Evolutionary conservation across 2,888 invertebrate species (phyloP).

Genomic region (Pristionchus maxplancki): DNA sequence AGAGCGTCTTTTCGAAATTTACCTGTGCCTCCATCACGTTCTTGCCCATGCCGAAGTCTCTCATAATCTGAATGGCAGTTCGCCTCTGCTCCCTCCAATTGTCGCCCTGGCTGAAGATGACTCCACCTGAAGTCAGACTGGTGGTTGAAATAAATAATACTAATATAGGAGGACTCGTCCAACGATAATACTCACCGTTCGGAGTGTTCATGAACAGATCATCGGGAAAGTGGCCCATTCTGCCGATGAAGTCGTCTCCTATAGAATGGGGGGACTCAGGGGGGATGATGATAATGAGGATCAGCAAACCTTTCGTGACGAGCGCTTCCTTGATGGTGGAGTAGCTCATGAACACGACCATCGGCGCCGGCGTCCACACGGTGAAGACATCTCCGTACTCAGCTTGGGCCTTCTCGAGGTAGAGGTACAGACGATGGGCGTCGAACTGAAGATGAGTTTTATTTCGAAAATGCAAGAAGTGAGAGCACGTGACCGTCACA

Average conservation of each 20-base stretch:
- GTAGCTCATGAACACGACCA: slow-evolving; percentile 52
- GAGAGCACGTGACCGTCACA: too few species aligned
- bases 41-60: slow-evolving; percentile 56
- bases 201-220: slow-evolving; percentile 49
- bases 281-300: too few species aligned
- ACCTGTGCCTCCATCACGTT: slow-evolving; percentile 54
- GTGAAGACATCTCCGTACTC: slow-evolving; percentile 56
- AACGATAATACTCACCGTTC: slow-evolving; percentile 53
- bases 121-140: too few species aligned
- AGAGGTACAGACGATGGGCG: slow-evolving; percentile 20
- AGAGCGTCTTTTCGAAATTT: neutral
- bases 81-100: slow-evolving; percentile 55
- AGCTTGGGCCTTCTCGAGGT: neutral
- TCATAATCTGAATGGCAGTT: slow-evolving; percentile 52
- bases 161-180: too few species aligned
- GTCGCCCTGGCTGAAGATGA: slow-evolving; percentile 53
- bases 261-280: neutral
- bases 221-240: slow-evolving; percentile 51
- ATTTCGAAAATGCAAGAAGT: neutral
- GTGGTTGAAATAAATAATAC: too few species aligned
- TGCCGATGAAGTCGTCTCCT: slow-evolving; percentile 54
- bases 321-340: slow-evolving; percentile 49
- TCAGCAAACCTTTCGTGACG: slow-evolving; percentile 39
- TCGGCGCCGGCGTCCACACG: slow-evolving; percentile 49
- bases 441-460: slow-evolving; percentile 35